phyloP scores from a whole-genome alignment of 2,113 vertebrate species.

The Macroglossus sobrinus region DNA sequence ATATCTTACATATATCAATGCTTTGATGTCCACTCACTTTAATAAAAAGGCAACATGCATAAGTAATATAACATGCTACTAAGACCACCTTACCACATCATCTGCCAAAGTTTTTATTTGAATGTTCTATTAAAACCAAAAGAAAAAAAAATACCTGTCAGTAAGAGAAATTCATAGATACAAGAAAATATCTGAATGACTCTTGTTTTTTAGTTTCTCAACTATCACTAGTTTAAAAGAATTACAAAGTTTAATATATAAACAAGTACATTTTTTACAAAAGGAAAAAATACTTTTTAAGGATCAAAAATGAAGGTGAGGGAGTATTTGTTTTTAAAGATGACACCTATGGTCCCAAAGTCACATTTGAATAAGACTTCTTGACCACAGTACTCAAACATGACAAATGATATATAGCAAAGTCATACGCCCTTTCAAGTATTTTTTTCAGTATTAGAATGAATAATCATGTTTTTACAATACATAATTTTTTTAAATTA shows the following conservation, averaged over 20 bases:
- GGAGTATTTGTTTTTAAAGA: constrained; percentile 22
- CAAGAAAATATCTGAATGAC: constrained; percentile 40
- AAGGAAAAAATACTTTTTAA: neutral
- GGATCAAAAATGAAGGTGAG: neutral
- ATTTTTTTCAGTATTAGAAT: neutral
- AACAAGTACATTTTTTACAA: neutral
- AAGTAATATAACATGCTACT: constrained; percentile 75
- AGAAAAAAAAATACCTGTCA: constrained; percentile 83
- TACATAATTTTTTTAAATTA: neutral
- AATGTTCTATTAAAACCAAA: constrained; percentile 97
- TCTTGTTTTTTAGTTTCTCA: constrained; percentile 6
- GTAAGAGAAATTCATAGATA: constrained; percentile 36
- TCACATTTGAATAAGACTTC: neutral
- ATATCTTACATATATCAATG: constrained; percentile 63
- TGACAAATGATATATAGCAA: neutral
- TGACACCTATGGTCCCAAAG: neutral
- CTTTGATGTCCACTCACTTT: constrained; percentile 75
- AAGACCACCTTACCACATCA: constrained; percentile 97
- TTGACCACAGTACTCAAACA: neutral
- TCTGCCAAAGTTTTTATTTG: constrained; percentile 99
- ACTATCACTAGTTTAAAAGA: neutral
- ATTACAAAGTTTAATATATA: constrained; percentile 23
- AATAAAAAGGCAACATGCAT: constrained; percentile 82
- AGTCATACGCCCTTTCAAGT: neutral
- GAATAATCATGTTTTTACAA: constrained; percentile 10